Evolutionary conservation across 1,140 invertebrate species (phyloP), one percentile per base, ranked within the genome.

Genomic region (Plectus sambesii): DNA sequence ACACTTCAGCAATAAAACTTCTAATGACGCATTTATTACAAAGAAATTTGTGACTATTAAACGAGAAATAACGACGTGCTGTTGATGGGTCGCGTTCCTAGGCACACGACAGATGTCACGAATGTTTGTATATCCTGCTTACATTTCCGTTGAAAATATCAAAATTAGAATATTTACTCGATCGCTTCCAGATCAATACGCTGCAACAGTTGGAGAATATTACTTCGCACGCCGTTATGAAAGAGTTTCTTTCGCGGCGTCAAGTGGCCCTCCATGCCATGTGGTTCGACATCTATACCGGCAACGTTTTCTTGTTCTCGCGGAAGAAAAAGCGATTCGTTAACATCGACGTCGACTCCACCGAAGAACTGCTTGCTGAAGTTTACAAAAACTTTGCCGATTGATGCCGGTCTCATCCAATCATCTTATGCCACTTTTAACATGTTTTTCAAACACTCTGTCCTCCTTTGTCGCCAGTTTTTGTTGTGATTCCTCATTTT

Each of bases 201-300:
- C 72, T 94, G 12, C 84, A 93, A 69, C 89, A 96, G 70, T 73
- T 94, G 44, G 84, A 89, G 70, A 90, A 96, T 69, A 80, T 94
- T 43, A 84, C 87, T 0, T 90, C 86, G 20, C 92, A 94, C 67
- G 84, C 85, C 22, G 92, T 94, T 72, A 73, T 94, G 26, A 83
- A 85, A 61, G 81, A 81, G 53, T 77, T 84, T 1, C 69, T 96
- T 6, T 80, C 83, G 68, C 77, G 77, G 20, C 81, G 86, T 59
- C 78, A 87, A 65, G 73, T 92, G 4, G 84, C 88, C 61, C 82
- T 66, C n/a, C 87, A 92, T 66, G 87, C 88, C 0, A 73, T 94
- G 2, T 96, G 89, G 89, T 93, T 93, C 69, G 89, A 96, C 70
- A 89, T 94, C 64, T 90, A 90, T 62, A 90, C 85, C 0, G 89